Conservation (phyloP, 2,888 invertebrate species). For the Patella depressa region DNA sequence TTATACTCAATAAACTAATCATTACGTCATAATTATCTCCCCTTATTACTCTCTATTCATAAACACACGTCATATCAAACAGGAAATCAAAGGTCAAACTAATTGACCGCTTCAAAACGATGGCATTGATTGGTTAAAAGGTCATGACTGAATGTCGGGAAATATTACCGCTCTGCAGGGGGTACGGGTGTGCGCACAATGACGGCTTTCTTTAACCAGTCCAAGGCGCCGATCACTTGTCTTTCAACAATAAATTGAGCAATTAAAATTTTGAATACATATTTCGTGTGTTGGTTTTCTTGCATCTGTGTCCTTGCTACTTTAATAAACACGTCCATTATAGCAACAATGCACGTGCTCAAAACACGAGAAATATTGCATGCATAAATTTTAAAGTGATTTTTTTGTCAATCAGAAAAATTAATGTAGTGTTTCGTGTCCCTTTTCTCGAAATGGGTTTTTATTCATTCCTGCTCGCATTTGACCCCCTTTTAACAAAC, state of each 20-base stretch:
- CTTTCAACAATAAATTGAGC: not conserved
- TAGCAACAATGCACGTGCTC: not conserved
- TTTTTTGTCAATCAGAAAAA: too few species aligned
- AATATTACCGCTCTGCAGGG: constrained; percentile 1
- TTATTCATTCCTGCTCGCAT: too few species aligned
- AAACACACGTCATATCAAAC: constrained; percentile 1
- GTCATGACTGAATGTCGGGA: constrained; percentile 14
- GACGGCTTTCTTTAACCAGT: not conserved
- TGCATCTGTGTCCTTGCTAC: not conserved
- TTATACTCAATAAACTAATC: not conserved
- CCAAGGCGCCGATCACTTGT: not conserved
- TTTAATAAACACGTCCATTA: not conserved
- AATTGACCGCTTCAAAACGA: constrained; percentile 29
- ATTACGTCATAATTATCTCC: not conserved
- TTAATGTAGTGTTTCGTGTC: too few species aligned
- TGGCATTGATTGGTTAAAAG: constrained; percentile 22
- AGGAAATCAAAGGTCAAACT: constrained; percentile 25
- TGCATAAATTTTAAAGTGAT: not conserved
- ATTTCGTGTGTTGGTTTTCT: not conserved
- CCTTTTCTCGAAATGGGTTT: too few species aligned
- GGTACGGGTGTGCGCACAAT: not conserved
- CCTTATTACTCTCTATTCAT: not conserved
- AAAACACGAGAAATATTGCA: constrained; percentile 1
- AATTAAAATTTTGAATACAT: not conserved
- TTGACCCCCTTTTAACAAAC: too few species aligned